Conservation (phyloP, 92 coral and sea anemone genomes). For the Epizoanthus ramosus region DNA sequence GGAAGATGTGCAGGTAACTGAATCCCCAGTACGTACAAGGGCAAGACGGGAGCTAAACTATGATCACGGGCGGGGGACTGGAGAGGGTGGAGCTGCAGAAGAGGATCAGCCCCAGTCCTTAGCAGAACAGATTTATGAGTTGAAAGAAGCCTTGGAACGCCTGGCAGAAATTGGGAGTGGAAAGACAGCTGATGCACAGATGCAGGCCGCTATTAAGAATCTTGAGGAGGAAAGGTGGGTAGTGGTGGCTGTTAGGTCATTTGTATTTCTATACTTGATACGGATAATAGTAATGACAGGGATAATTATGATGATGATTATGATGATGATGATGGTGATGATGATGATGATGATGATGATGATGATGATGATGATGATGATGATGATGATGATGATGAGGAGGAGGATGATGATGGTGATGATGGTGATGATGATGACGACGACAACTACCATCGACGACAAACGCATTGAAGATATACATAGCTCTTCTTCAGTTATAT, state of each 20-base stretch:
- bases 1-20: neutral
- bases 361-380: too few species aligned
- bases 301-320: neutral
- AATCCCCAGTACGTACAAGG: neutral
- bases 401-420: too few species aligned
- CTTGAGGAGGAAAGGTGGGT: slow-evolving; percentile 77
- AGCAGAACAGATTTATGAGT: slow-evolving; percentile 67
- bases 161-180: slow-evolving; percentile 68
- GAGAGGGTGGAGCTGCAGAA: slow-evolving; percentile 6
- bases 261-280: neutral
- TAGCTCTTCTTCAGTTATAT: too few species aligned
- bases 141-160: slow-evolving; percentile 68
- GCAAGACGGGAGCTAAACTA: slow-evolving; percentile 2
- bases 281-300: neutral
- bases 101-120: slow-evolving; percentile 60
- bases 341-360: too few species aligned
- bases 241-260: too few species aligned
- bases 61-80: neutral
- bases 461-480: too few species aligned
- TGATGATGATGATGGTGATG: too few species aligned
- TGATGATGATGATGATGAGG: too few species aligned
- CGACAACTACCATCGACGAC: too few species aligned
- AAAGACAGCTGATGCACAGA: slow-evolving; percentile 59
- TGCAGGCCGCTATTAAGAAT: slow-evolving; percentile 56
- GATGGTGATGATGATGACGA: too few species aligned